Percentiles rank a stretch among this genome's conserved stretches.
These are phyloP conservation scores for Pomatorhinus ruficollis DNA, from an alignment of 2,113 vertebrate species.

Conservation along the genomic window DNA sequence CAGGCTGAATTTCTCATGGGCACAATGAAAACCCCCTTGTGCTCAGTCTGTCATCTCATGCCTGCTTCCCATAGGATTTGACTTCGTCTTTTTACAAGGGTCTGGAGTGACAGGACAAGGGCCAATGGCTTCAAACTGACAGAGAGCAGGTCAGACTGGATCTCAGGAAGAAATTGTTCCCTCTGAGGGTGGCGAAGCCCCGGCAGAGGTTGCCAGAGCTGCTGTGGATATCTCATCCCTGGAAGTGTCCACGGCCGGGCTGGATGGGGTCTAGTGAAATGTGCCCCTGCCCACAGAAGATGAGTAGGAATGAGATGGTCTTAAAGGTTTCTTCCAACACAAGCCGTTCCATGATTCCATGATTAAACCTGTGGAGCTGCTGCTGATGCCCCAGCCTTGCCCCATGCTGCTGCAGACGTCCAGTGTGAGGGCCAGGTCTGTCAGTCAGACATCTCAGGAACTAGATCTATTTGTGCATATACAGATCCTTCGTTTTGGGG, in stretches of 20 bases:
- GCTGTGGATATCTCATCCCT: background rate
- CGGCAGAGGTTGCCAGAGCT: background rate
- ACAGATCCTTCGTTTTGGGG: background rate
- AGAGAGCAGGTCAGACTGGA: background rate
- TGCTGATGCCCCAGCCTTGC: background rate
- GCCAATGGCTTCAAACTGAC: background rate
- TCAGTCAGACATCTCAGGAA: background rate
- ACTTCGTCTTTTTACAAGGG: background rate
- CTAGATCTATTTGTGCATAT: background rate
- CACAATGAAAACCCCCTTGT: fast-evolving
- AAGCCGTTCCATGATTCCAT: background rate
- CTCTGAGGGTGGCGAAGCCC: fast-evolving
- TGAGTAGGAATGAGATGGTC: fast-evolving
- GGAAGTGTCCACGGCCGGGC: background rate
- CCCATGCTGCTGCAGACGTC: background rate
- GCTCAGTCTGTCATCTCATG: background rate
- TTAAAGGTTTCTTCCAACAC: background rate
- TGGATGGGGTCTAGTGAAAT: background rate
- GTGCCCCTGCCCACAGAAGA: fast-evolving
- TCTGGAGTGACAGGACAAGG: background rate
- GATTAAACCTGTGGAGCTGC: background rate
- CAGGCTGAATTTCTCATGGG: fast-evolving
- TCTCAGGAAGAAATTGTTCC: background rate
- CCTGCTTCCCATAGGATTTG: background rate
- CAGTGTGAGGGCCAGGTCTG: fast-evolving